Evolutionary conservation across 2,113 vertebrate species (phyloP), one percentile per base, ranked within the genome.

Genomic region (Dendropsophus ebraccatus): DNA sequence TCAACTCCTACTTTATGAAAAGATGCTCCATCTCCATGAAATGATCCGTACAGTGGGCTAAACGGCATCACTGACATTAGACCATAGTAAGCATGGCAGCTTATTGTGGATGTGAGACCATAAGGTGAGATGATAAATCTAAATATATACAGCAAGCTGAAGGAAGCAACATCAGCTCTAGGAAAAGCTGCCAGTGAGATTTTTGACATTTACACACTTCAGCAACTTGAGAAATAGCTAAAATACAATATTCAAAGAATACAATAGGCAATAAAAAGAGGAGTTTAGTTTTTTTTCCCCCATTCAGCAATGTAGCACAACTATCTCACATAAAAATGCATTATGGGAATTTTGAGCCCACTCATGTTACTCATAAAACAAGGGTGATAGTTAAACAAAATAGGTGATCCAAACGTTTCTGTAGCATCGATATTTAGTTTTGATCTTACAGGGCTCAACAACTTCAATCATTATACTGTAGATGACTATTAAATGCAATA

Each of bases 151-250:
- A 76, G 45, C 49, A 77, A 19, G 47, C 49, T n/a, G 19, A 7
- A 54, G 50, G 49, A 77, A 77, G 50, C 74, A 54, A 77, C 74
- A 32, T 16, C 25, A 52, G 28, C 47, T 52, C 49, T 28, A 77
- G 50, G 74, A 52, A 52, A 77, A 50, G 74, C 25, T 52, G 74
- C 74, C 74, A 54, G 74, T 30, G 74, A 54, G 74, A 19, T 77
- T 77, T 77, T 77, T 77, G 49, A 77, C 74, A 77, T 77, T 77
- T 77, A 77, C 74, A 77, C 74, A 77, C 74, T 77, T 52, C 74
- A 77, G 74, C 74, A 77, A 77, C 49, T 77, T 77, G 32, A 77
- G 74, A 77, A 77, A 77, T 77, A 77, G 74, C 47, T 52, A 52
- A 77, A 77, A 54, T 77, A 47, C 74, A 77, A 77, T 77, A 77